These are phyloP conservation scores for Calephelis perditalis DNA, from an alignment of 2,888 invertebrate genomes.

Conservation along the genomic window DNA sequence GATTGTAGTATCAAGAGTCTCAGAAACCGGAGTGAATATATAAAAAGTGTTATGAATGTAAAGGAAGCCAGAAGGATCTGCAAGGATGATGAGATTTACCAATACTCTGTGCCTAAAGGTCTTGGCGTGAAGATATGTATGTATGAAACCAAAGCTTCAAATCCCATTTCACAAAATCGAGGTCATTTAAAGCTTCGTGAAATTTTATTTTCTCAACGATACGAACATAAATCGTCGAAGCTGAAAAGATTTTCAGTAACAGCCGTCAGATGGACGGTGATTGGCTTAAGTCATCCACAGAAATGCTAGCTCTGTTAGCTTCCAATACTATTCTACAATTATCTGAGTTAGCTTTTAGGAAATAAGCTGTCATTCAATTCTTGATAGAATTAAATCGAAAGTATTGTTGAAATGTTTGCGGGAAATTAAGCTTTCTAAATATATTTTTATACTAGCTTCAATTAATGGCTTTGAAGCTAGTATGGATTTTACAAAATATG, in stretches of 20 bases:
- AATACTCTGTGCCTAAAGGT: no score
- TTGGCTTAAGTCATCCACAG: conserved; percentile 5
- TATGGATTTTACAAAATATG: no score
- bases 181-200: not conserved
- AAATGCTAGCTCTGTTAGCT: conserved; percentile 5
- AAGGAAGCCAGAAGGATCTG: no score
- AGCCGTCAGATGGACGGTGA: conserved; percentile 7
- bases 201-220: not conserved
- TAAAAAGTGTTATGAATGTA: no score
- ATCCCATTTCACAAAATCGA: not conserved
- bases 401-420: not conserved
- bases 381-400: conserved; percentile 6
- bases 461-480: no score
- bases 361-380: conserved; percentile 11
- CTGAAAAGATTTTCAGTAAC: conserved; percentile 4
- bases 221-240: not conserved
- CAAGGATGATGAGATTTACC: no score
- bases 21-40: no score
- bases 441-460: no score
- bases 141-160: no score
- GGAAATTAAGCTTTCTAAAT: no score
- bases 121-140: no score
- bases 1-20: no score
- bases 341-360: conserved; percentile 10
- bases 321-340: conserved; percentile 10